phyloP scores from a whole-genome alignment of 2,113 vertebrate species.

The Dromaius novaehollandiae region DNA sequence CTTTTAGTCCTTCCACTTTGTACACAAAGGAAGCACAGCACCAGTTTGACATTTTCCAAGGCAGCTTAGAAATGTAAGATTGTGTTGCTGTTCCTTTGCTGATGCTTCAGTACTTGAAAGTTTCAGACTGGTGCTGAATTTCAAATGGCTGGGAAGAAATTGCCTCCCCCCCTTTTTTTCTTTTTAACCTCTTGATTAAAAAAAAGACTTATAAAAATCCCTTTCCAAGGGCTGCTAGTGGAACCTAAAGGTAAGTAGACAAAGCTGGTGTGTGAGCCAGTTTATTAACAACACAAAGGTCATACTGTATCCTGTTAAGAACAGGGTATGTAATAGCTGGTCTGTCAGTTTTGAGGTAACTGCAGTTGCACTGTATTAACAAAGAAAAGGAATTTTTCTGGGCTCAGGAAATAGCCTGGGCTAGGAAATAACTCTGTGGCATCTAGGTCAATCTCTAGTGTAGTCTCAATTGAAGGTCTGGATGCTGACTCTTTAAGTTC shows the following conservation, averaged over 20 bases:
- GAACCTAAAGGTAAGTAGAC: neutral
- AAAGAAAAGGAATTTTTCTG: neutral
- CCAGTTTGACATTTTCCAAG: accelerated
- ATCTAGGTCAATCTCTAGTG: neutral
- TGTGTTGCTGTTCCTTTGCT: neutral
- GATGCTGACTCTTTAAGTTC: neutral
- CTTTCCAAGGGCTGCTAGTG: neutral
- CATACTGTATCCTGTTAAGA: accelerated
- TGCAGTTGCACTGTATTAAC: accelerated
- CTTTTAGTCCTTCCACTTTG: neutral
- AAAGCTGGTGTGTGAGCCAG: neutral
- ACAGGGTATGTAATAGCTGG: accelerated
- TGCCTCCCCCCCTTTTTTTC: no score
- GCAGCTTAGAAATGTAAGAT: neutral
- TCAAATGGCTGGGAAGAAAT: neutral
- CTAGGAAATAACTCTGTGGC: neutral
- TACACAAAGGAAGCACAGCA: neutral
- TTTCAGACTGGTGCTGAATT: neutral
- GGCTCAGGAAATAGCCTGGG: neutral
- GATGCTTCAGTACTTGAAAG: neutral
- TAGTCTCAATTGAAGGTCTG: neutral
- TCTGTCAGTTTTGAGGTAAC: neutral
- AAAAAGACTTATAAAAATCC: neutral
- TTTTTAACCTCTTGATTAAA: neutral
- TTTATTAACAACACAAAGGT: neutral